Evolutionary conservation across 2,113 vertebrate species (phyloP), one percentile per base, ranked within the genome.

Genomic region (Dolichallabes microphthalmus): DNA sequence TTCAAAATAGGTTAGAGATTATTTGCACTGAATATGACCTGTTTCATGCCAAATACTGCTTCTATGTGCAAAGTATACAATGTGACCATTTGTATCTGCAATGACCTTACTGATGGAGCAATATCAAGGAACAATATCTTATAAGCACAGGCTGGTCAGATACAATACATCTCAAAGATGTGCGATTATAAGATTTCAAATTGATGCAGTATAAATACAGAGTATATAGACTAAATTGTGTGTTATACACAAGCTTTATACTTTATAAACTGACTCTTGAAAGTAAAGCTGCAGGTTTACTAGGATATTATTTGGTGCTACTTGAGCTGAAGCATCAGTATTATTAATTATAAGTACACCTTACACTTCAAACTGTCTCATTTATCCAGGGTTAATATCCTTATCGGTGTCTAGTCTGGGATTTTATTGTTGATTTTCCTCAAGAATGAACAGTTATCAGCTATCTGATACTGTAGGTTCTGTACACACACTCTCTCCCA

Each of bases 401-500:
- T 84, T 84, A 66, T 84, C 58, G 50, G 57, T 64, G 39, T 60
- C 55, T 30, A 50, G 25, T 82, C 27, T 57, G 39, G 19, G n/a
- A 53, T 55, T 64, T 84, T 30, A 45, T 32, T 76, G 35, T 76
- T 84, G 3, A 17, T 77, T 71, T 58, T 39, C 32, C 20, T 82
- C 27, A 82, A 39, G 81, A 82, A 82, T 82, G 50, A 68, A 71
- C 27, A 32, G 27, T 53, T 78, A 85, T 68, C 61, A 57, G 50
- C 12, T 35, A 35, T 22, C 7, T 77, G 61, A 66, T 66, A 78
- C 58, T 22, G 19, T 77, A 57, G 39, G 30, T 53, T 76, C 61
- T 78, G 12, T 57, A 66, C 50, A 57, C 50, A 57, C 61, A 45
- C 25, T 14, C 71, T 32, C 14, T 19, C 25, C 9, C 71, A 22